A percentile compares a stretch with the other conserved stretches of the same genome.
These are phyloP conservation scores for Gandaritis pyraliata DNA, from an alignment of 2,888 invertebrate species.

Conservation along the genomic window DNA sequence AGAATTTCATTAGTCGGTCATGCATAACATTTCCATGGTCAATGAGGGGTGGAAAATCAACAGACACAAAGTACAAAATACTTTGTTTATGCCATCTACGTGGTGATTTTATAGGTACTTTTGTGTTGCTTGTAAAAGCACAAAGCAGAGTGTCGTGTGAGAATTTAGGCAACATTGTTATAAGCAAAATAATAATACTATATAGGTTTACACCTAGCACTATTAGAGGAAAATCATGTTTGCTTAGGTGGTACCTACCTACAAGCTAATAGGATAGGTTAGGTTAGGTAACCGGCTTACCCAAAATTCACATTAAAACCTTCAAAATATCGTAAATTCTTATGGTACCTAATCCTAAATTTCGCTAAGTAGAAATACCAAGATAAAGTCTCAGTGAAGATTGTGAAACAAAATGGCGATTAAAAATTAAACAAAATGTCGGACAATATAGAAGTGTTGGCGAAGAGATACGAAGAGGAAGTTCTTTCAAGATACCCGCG, in stretches of 20 bases:
- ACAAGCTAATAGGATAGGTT: too few species aligned
- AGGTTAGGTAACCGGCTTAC: too few species aligned
- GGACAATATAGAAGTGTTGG: slow-evolving; percentile 64
- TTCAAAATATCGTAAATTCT: too few species aligned
- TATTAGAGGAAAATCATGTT: too few species aligned
- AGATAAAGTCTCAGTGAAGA: neutral
- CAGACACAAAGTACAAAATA: neutral
- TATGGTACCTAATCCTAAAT: neutral
- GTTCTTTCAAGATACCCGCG: slow-evolving; percentile 61
- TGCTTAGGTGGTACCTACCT: too few species aligned
- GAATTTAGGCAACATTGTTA: too few species aligned
- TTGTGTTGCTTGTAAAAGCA: neutral
- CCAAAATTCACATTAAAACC: too few species aligned
- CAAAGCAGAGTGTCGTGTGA: too few species aligned
- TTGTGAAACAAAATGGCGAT: slow-evolving; percentile 46
- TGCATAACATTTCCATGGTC: slow-evolving; percentile 25
- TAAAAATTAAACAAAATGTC: slow-evolving; percentile 59
- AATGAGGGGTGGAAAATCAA: slow-evolving; percentile 14
- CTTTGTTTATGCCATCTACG: too few species aligned
- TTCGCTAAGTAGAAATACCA: neutral
- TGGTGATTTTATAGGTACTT: neutral
- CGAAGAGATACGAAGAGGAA: slow-evolving; percentile 63
- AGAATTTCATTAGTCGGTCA: slow-evolving; percentile 14
- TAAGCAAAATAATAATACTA: too few species aligned
- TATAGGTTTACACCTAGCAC: too few species aligned